Base-by-base conservation (phyloP, 1,140 invertebrate species). In the Contarinia nasturtii region DNA sequence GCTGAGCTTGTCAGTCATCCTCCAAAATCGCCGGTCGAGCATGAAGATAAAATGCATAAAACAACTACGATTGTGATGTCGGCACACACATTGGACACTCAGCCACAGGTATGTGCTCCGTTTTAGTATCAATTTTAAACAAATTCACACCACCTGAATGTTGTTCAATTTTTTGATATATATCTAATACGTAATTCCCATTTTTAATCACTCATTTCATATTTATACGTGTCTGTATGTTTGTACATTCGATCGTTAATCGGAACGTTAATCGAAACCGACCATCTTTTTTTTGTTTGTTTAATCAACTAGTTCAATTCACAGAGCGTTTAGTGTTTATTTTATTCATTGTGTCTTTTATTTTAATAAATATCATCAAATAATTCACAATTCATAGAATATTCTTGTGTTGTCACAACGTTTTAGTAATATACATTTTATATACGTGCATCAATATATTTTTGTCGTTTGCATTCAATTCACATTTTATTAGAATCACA, bases 51-150 rank as follows among this genome's bases (percentile, higher is more conserved):
- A 56, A 75, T 84, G 52, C 72, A 81, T 54, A 89, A 89, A 72
- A 91, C 86, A 34, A 91, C 86, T 38, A 91, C 86, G n/a, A 82
- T 91, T 54, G 84, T 90, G 17, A 89, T 91, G 85, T 87, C 82
- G 63, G 89, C 89, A 67, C 87, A 91, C 61, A 88, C 85, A 33
- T 67, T 89, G 47, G 61, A 64, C 49, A 64, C 61, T 36, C 59
- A 44, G 19, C 34, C 54, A 46, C 54, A 57, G 47, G 57, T 50
- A 44, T 37, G 45, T 47, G 18, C 27, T 10, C 27, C 27, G 10
- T 27, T 27, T 27, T 27, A 27, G 10, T 27, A 27, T 10, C 27
- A 27, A 3, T 27, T 14, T 37, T 7, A 15, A 37, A 37, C 12
- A 14, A 37, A 15, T 17, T 17, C n/a, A 40, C n/a, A 8, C 18